phyloP scores from a whole-genome alignment of 2,888 invertebrate species.

The Hesperia comma region DNA sequence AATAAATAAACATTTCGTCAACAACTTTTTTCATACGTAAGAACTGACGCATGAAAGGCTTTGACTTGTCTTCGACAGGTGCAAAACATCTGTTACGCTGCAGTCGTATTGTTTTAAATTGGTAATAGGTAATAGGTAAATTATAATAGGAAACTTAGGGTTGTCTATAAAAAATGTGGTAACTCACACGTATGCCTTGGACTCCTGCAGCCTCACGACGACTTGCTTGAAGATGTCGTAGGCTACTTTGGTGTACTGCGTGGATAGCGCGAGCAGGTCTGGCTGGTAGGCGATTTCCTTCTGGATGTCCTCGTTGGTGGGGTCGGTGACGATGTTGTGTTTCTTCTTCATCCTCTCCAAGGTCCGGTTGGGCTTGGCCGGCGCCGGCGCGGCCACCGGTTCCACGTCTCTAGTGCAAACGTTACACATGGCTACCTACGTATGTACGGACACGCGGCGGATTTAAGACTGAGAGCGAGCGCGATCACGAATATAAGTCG shows the following conservation, averaged over 20 bases:
- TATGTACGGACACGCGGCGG: conserved; percentile 32
- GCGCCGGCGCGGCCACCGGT: conserved; percentile 47
- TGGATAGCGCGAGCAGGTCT: conserved; percentile 77
- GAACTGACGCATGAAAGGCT: not conserved
- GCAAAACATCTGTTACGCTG: not conserved
- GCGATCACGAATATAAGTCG: conserved; percentile 69
- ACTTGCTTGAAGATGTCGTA: conserved; percentile 67
- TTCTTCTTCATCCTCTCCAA: conserved; percentile 74
- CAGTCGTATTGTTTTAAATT: not conserved
- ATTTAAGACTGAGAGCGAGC: conserved; percentile 42
- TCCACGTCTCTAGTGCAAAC: conserved; percentile 70
- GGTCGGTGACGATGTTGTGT: conserved; percentile 73
- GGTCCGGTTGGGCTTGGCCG: conserved; percentile 50
- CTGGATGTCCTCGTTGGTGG: conserved; percentile 62
- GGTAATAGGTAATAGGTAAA: too few species aligned
- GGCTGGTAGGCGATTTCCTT: conserved; percentile 73
- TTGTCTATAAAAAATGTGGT: not conserved
- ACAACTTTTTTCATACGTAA: not conserved
- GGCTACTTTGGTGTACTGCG: conserved; percentile 71
- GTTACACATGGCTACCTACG: conserved; percentile 66
- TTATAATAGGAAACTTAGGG: too few species aligned
- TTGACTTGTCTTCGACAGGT: not conserved
- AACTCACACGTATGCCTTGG: conserved; percentile 81
- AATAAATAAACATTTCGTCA: conserved; percentile 1
- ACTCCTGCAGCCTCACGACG: conserved; percentile 66